Base-by-base conservation (phyloP, 2,888 invertebrate species). In the Oasisia sp. region DNA sequence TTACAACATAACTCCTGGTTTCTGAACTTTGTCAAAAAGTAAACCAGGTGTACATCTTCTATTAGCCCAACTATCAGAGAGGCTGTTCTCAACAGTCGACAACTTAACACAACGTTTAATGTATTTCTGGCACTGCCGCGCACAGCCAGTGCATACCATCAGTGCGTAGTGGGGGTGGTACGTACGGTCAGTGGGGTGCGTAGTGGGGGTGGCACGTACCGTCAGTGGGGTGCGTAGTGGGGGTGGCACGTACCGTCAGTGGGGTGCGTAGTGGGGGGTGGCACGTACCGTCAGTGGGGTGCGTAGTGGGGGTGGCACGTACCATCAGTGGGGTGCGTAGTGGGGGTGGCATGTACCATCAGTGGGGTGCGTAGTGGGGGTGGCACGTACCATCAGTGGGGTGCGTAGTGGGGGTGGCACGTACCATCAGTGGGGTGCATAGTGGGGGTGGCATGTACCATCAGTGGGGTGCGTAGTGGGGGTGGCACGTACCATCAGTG, bases 221-320 rank as follows among this genome's bases (percentile, higher is more conserved):
- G n/a, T 74, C 74, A 74, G 74, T 74, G 74, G 74, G 74, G 74
- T 74, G 74, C 27, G 74, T 8, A 91, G 32, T 89, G 91, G 38
- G 90, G 19, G n/a, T 92, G 50, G 91, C 90, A 27, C 90, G 19
- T 74, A 74, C 74, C 74, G n/a, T 74, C 74, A 74, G 74, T 74
- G 74, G 74, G 74, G 74, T 74, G 74, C 27, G 74, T 8, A 91
- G 32, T 89, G 91, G 38, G 90, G 19, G n/a, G n/a, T n/a, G n/a
- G n/a, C n/a, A n/a, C 74, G 19, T 74, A 74, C 74, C 74, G n/a
- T 74, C 74, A 74, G 74, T 74, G 74, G 74, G 74, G 74, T 74
- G 74, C 27, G 74, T 8, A 91, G 32, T 89, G 91, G 38, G 90
- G 19, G n/a, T 92, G 50, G 91, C 90, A 27, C 90, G 19, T 74